Evolutionary conservation across 2,113 vertebrate genomes (phyloP).

Genomic region (Psittacula cyanocephala): DNA sequence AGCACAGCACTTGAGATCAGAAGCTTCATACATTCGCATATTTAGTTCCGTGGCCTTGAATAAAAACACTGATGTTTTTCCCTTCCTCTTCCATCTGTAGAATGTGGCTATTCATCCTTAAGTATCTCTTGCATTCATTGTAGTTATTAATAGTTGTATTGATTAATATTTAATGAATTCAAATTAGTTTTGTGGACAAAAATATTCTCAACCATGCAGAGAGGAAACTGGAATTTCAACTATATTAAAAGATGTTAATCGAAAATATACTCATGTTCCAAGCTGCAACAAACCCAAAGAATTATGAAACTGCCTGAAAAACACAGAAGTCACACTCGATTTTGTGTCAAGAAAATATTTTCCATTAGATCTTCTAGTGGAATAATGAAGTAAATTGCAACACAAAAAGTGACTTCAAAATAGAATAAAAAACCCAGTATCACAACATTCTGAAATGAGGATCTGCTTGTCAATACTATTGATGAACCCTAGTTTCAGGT

Average conservation of each 20-base stretch:
- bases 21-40: background rate
- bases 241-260: background rate
- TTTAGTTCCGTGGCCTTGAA: background rate
- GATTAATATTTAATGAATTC: slow-evolving; percentile 46
- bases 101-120: slow-evolving; percentile 23
- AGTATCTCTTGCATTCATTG: slow-evolving; percentile 28
- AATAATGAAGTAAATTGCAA: background rate
- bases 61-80: slow-evolving; percentile 3
- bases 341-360: slow-evolving; percentile 27
- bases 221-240: slow-evolving; percentile 11
- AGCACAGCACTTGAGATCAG: background rate
- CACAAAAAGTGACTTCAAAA: background rate
- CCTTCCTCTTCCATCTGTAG: background rate
- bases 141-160: slow-evolving; percentile 36
- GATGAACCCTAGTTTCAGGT: background rate
- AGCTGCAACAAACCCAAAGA: slow-evolving; percentile 12
- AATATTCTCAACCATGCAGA: background rate
- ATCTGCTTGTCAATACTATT: background rate
- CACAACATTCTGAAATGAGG: background rate
- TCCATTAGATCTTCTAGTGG: background rate
- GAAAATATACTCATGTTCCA: slow-evolving; percentile 15
- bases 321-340: background rate
- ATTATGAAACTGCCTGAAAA: slow-evolving; percentile 16
- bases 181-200: slow-evolving; percentile 16
- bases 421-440: background rate